phyloP scores from a whole-genome alignment of 2,888 invertebrate genomes.

The Mantis religiosa region DNA sequence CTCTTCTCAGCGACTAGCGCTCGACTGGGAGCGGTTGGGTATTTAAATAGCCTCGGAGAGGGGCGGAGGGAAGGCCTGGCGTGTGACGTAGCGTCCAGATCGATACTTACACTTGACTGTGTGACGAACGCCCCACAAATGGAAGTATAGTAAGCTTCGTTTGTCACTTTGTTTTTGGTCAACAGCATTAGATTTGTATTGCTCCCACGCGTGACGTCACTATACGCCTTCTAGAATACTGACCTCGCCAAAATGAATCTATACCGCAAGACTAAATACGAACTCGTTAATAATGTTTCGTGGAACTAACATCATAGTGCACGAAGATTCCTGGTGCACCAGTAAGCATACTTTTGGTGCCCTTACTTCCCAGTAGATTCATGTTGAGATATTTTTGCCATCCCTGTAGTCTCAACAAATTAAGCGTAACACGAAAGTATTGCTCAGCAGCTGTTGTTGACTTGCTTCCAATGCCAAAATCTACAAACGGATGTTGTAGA shows the following conservation, averaged over 20 bases:
- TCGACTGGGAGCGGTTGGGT: background rate
- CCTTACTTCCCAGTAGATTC: no score
- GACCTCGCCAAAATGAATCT: no score
- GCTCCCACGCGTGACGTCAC: background rate
- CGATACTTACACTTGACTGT: background rate
- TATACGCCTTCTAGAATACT: no score
- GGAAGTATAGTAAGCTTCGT: background rate
- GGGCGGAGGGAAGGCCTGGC: background rate
- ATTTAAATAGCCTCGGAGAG: background rate
- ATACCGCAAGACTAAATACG: no score
- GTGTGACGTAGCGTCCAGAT: background rate
- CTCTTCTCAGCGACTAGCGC: background rate
- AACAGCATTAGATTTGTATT: background rate
- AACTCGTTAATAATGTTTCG: background rate
- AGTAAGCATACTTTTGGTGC: no score
- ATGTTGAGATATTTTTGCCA: no score
- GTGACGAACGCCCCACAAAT: background rate
- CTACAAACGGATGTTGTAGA: no score
- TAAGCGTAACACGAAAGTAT: no score
- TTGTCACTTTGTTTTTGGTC: background rate
- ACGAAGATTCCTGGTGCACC: no score
- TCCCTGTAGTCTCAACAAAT: no score
- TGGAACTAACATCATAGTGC: background rate
- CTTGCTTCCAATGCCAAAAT: no score
- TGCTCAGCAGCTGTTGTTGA: no score